Percentiles rank a stretch among this genome's conserved stretches.
These are phyloP conservation scores for Xestia c-nigrum DNA, from an alignment of 2,888 invertebrate species.

Conservation along the genomic window DNA sequence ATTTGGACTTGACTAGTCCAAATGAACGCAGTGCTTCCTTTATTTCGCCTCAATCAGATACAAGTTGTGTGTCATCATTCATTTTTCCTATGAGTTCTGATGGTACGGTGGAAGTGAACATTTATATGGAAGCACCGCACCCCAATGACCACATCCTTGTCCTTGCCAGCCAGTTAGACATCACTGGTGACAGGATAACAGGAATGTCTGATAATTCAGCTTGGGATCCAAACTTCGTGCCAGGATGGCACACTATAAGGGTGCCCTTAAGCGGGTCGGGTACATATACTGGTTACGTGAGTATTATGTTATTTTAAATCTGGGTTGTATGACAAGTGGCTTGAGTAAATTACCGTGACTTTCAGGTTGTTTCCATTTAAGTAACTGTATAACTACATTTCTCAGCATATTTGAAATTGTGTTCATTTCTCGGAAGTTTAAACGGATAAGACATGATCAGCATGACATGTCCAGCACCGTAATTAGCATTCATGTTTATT, in stretches of 20 bases:
- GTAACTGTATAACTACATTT: neutral
- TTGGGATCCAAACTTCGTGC: neutral
- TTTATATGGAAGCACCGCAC: slow-evolving; percentile 12
- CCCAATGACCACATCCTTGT: neutral
- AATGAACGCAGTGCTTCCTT: slow-evolving; percentile 67
- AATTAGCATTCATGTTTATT: neutral
- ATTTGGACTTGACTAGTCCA: slow-evolving; percentile 52
- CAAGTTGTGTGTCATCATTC: slow-evolving; percentile 32
- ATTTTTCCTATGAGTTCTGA: slow-evolving; percentile 7
- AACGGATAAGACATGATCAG: no score
- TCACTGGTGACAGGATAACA: slow-evolving; percentile 3
- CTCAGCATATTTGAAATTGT: no score
- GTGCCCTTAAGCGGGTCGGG: slow-evolving; percentile 17
- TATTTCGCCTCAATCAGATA: slow-evolving; percentile 64
- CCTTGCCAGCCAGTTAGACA: neutral
- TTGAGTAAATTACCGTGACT: neutral
- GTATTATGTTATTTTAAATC: neutral
- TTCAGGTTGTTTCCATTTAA: neutral
- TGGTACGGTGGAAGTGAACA: slow-evolving; percentile 18
- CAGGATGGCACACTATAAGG: slow-evolving; percentile 26
- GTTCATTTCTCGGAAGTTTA: neutral
- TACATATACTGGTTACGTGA: slow-evolving; percentile 42
- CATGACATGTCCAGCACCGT: no score
- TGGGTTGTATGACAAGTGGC: neutral
- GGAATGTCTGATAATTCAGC: neutral